Percentiles rank a stretch among this genome's conserved stretches.
These are phyloP conservation scores for Schizaphis graminum DNA, from an alignment of 2,888 invertebrate species.

Conservation along the genomic window DNA sequence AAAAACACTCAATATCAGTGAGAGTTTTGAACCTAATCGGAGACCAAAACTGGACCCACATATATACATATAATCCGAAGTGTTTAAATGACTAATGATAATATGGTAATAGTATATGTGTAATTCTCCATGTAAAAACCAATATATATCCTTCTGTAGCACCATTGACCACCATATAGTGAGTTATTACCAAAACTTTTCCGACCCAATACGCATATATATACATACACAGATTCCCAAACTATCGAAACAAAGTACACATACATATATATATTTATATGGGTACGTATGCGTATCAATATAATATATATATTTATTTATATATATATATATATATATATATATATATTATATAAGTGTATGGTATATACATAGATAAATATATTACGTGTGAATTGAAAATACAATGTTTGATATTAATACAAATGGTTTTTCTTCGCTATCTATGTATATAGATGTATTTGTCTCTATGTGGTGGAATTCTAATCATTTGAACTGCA, in stretches of 20 bases:
- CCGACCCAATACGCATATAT: neutral
- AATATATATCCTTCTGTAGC: neutral
- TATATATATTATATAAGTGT: neutral
- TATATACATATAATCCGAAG: neutral
- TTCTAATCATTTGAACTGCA: neutral
- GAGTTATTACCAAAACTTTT: constrained; percentile 30
- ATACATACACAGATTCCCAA: neutral
- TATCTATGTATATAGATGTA: neutral
- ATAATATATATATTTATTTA: neutral
- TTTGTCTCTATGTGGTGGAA: neutral
- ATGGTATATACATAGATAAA: neutral
- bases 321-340: neutral
- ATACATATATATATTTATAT: neutral
- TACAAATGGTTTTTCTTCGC: constrained; percentile 18
- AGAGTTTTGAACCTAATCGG: neutral
- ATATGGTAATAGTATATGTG: constrained; percentile 8
- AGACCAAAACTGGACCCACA: neutral
- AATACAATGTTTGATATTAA: neutral
- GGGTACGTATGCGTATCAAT: neutral
- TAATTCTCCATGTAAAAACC: neutral
- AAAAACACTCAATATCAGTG: neutral
- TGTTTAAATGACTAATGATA: neutral
- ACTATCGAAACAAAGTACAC: neutral
- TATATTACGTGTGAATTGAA: neutral
- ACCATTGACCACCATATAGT: neutral